Evolutionary conservation across 2,113 vertebrate species (phyloP), one percentile per base, ranked within the genome.

Genomic region (Amblyornis subalaris): DNA sequence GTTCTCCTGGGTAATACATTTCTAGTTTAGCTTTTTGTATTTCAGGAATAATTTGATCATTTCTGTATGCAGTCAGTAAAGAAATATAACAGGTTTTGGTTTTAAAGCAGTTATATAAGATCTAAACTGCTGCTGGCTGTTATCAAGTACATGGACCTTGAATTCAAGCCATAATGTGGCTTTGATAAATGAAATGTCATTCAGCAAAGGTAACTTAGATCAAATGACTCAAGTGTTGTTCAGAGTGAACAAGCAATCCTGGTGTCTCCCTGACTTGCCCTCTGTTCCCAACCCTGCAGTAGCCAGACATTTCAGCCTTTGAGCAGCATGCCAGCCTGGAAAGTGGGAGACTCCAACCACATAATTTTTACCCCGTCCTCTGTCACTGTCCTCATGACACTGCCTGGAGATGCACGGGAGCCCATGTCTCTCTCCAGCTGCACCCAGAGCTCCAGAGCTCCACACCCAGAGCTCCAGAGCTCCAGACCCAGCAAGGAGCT

Each of bases 241-340:
- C 33, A 38, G 18, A 82, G 54, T 24, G 48, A 72, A 38, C 0
- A 0, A 65, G 13, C 6, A 19, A 33, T 73, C 21, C 45, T 47
- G 15, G 22, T 44, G 45, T 28, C 4, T 53, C n/a, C 18, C 45
- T 80, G 33, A 33, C 21, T 72, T 51, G 45, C 2, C 3, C 16
- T 14, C 9, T 3, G 1, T 19, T 90, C 8, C 22, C 6, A 25
- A 18, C 14, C 31, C 58, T 2, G 0, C 31, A 53, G 50, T 6
- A 77, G 28, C 3, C 42, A 58, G 26, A 57, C 64, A 19, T 21
- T 65, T 88, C 71, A 53, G 24, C n/a, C 44, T 83, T 64, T 4
- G 2, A 74, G 33, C 25, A 70, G 28, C 2, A 2, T 23, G 38
- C 35, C 65, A 84, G 38, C 17, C 42, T 31, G 42, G 36, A 42